phyloP scores from a whole-genome alignment of 2,888 invertebrate species.

The Willowsia nigromaculata region DNA sequence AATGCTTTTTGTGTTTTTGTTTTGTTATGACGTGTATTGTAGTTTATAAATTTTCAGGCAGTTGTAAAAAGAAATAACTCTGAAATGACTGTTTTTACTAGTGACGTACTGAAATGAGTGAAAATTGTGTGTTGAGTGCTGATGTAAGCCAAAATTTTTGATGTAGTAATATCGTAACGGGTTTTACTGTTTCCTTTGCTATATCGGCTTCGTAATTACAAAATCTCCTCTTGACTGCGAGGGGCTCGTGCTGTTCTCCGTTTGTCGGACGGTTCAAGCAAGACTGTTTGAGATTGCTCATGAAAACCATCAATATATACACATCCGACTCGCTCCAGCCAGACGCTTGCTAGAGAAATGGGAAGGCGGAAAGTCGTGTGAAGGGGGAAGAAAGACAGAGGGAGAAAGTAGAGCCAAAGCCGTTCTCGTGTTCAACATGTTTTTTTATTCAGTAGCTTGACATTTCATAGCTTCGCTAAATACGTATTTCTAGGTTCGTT shows the following conservation, averaged over 20 bases:
- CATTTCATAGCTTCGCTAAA: not conserved
- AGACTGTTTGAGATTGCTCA: constrained; percentile 32
- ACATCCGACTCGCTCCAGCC: not conserved
- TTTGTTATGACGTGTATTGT: not conserved
- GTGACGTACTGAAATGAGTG: not conserved
- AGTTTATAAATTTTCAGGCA: not conserved
- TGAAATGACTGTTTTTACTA: not conserved
- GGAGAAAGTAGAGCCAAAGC: constrained; percentile 32
- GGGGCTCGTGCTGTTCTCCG: not conserved
- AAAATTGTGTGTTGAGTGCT: constrained; percentile 21
- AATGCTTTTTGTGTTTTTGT: constrained; percentile 18
- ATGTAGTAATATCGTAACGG: not conserved
- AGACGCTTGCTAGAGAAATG: not conserved
- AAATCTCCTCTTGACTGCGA: not conserved
- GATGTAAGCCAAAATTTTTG: constrained; percentile 30
- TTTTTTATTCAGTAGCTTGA: constrained; percentile 5
- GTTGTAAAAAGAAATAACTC: constrained; percentile 1
- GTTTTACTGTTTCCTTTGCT: not conserved
- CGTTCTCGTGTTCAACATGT: constrained; percentile 40
- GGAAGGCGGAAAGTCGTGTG: not conserved
- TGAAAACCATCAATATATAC: constrained; percentile 46
- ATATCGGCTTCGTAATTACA: not conserved
- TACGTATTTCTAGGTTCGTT: not conserved
- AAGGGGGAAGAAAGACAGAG: constrained; percentile 18
- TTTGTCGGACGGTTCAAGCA: constrained; percentile 51